These are phyloP conservation scores for Leptoteleia sp. DNA, from an alignment of 1,140 invertebrate genomes.

Conservation along the genomic window DNA sequence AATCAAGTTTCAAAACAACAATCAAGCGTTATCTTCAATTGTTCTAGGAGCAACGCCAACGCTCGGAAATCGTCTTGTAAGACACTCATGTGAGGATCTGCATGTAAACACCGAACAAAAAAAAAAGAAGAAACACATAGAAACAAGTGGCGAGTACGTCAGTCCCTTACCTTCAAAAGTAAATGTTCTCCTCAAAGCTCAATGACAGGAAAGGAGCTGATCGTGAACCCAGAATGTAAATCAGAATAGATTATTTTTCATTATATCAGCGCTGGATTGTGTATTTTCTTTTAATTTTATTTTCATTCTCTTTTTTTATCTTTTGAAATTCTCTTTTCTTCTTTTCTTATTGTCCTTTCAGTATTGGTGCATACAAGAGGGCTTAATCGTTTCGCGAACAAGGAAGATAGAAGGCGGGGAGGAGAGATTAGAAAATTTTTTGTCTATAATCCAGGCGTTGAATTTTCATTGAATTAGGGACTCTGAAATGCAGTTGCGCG, in stretches of 20 bases:
- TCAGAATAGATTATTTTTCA: slow-evolving; percentile 82
- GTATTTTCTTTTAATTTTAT: slow-evolving; percentile 57
- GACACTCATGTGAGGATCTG: slow-evolving; percentile 77
- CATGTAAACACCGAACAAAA: slow-evolving; percentile 79
- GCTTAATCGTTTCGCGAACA: slow-evolving; percentile 41
- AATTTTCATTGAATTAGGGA: slow-evolving; percentile 22
- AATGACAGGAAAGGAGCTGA: slow-evolving; percentile 83
- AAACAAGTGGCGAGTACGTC: slow-evolving; percentile 81
- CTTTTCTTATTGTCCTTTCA: slow-evolving; percentile 69
- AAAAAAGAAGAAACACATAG: slow-evolving; percentile 79
- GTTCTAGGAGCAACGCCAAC: slow-evolving; percentile 66
- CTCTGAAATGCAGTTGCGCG: too few species aligned
- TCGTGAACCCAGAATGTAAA: slow-evolving; percentile 82
- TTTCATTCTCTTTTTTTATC: not conserved
- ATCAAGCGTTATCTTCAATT: not conserved
- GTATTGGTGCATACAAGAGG: slow-evolving; percentile 61
- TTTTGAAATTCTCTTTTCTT: slow-evolving; percentile 67
- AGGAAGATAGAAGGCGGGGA: slow-evolving; percentile 32
- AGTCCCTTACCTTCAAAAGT: slow-evolving; percentile 83
- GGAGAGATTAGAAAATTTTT: slow-evolving; percentile 62
- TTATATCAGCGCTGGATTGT: slow-evolving; percentile 75
- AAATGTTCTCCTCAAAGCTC: slow-evolving; percentile 83
- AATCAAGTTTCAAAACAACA: not conserved
- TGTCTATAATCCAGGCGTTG: slow-evolving; percentile 62
- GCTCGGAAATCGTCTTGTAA: slow-evolving; percentile 75